These are phyloP conservation scores for Scaptomyza caliginosa DNA, from an alignment of 2,888 invertebrate species.

Conservation along the genomic window DNA sequence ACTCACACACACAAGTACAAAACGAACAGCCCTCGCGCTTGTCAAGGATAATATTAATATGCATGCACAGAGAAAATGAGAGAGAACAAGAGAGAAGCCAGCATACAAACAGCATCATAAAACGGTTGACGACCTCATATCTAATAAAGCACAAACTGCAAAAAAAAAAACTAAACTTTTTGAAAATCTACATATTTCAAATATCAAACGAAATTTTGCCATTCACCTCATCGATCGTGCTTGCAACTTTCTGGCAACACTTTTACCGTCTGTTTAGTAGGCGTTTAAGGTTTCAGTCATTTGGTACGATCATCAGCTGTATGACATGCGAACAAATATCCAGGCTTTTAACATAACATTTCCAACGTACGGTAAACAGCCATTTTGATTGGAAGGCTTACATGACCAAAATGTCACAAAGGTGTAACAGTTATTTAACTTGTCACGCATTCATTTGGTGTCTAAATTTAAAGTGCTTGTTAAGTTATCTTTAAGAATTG, in stretches of 20 bases:
- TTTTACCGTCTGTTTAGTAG: conserved; percentile 2
- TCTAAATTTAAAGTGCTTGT: neutral
- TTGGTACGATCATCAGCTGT: conserved; percentile 21
- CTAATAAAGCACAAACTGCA: conserved; percentile 1
- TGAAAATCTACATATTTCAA: neutral
- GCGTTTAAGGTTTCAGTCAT: neutral
- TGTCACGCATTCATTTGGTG: neutral
- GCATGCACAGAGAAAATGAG: conserved; percentile 2
- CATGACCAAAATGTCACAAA: neutral
- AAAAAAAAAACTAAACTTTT: neutral
- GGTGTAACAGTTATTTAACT: neutral
- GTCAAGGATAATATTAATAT: conserved; percentile 42
- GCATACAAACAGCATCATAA: conserved; percentile 54
- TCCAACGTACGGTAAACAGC: conserved; percentile 1
- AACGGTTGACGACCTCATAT: conserved; percentile 72
- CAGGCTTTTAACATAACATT: conserved; percentile 8
- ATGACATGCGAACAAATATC: conserved; percentile 24
- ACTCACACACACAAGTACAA: too few relatives aligned
- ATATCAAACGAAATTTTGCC: conserved; percentile 20
- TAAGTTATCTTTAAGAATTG: neutral
- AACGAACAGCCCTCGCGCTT: conserved; percentile 51
- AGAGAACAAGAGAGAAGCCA: conserved; percentile 4
- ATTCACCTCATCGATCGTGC: conserved; percentile 25
- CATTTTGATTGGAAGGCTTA: conserved; percentile 21
- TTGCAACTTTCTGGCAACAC: conserved; percentile 51